A percentile compares a stretch with the other conserved stretches of the same genome.
Conservation (phyloP, 1,140 invertebrate species). For the Globodera ellingtonae region DNA sequence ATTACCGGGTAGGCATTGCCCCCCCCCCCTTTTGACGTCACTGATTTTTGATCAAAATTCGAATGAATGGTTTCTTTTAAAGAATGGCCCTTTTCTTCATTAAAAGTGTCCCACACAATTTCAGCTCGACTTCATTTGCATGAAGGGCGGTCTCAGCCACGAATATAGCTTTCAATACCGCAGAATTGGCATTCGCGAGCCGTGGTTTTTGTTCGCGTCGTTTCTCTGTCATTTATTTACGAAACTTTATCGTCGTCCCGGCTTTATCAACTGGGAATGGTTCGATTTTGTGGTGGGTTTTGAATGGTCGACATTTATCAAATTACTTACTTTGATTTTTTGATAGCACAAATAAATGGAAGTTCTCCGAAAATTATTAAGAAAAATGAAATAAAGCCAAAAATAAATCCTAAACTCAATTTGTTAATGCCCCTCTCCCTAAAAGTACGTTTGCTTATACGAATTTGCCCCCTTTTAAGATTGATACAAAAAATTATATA, state of each 20-base stretch:
- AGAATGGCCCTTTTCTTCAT: neutral
- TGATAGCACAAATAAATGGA: no score
- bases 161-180: slow-evolving; percentile 51
- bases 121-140: slow-evolving; percentile 59
- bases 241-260: slow-evolving; percentile 28
- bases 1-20: neutral
- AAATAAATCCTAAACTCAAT: no score
- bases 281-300: slow-evolving; percentile 61
- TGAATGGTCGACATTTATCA: slow-evolving; percentile 18
- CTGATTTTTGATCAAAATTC: neutral
- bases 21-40: neutral
- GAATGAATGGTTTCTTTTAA: neutral
- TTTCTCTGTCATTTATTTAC: slow-evolving; percentile 52
- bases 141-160: slow-evolving; percentile 51
- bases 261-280: slow-evolving; percentile 56
- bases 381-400: no score
- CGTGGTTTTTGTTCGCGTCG: slow-evolving; percentile 42
- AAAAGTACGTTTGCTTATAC: no score
- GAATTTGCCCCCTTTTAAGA: no score
- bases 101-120: neutral
- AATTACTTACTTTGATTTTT: slow-evolving; percentile 9
- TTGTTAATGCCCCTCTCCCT: no score
- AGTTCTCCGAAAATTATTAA: no score
- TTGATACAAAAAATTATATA: no score
- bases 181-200: slow-evolving; percentile 56